Evolutionary conservation across 1,140 invertebrate species (phyloP), one percentile per base, ranked within the genome.

Genomic region (Antheraea mylitta): DNA sequence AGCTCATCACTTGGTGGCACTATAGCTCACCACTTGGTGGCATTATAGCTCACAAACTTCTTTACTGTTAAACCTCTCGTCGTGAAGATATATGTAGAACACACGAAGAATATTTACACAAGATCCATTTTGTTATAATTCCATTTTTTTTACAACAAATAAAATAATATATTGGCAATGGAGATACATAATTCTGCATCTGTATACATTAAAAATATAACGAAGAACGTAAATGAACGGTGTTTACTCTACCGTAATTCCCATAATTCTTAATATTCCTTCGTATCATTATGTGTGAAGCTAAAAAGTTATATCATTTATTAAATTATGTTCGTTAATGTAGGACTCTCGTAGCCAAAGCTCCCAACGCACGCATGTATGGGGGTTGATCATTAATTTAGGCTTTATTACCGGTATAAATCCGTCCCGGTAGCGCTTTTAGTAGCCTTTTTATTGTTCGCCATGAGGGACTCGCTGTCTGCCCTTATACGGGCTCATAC

Each of bases 351-450:
- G 19, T 30, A 30, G 36, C 18, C 16, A 30, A 58, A 63, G 65
- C 30, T 62, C 64, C 13, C 60, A 67, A 61, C 59, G 60, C 69
- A 48, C 18, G 18, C 22, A 18, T 67, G 65, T 65, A 66, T 68
- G 45, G 70, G 22, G 30, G 62, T 68, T 22, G 62, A 60, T 68
- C 70, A 73, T 78, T 78, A 78, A 74, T 78, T 74, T 72, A 18
- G 67, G 69, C 67, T 79, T 76, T 79, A 79, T 72, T 60, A 64
- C 65, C 59, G 62, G 37, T 69, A 69, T 79, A 79, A 79, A 73
- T 76, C 74, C 69, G 42, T n/a, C 38, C 67, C 69, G 69, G 69
- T 76, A 70, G 67, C 70, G 69, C 58, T 72, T 76, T 76, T 74
- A 78, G 59, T 74, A 79, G 72, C 30, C 59, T 68, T 76, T 78